Evolutionary conservation across 2,888 invertebrate genomes (phyloP).

Genomic region (Stratiomys singularior): DNA sequence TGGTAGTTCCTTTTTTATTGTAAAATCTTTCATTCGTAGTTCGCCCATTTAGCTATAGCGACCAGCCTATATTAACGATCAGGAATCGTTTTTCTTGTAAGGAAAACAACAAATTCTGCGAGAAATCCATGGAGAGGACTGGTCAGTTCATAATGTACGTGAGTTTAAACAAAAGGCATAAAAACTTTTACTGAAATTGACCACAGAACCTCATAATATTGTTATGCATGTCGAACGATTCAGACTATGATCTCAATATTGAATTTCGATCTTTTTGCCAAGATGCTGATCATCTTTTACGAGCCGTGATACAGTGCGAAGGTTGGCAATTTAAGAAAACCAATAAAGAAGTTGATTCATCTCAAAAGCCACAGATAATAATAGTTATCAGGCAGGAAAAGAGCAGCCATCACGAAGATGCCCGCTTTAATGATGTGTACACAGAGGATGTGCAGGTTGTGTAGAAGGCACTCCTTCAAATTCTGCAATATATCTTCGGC

Average conservation of each 20-base stretch:
- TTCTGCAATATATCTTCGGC: conserved; percentile 33
- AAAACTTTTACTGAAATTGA: neutral
- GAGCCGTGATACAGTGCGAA: conserved; percentile 14
- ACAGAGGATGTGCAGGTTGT: conserved; percentile 36
- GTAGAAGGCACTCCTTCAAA: conserved; percentile 29
- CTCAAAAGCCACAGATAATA: conserved; percentile 44
- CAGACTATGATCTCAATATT: conserved; percentile 35
- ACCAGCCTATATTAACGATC: too few relatives aligned
- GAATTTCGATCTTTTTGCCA: conserved; percentile 30
- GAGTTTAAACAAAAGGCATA: neutral
- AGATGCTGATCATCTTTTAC: conserved; percentile 16
- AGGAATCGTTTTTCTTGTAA: too few relatives aligned
- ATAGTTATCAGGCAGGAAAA: conserved; percentile 42
- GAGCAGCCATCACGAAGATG: conserved; percentile 44
- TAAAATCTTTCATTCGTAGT: too few relatives aligned
- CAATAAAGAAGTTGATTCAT: conserved; percentile 46
- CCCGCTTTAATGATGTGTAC: conserved; percentile 44
- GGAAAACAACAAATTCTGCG: neutral
- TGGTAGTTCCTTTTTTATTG: too few relatives aligned
- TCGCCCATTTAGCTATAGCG: too few relatives aligned
- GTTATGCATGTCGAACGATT: neutral
- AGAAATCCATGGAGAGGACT: neutral
- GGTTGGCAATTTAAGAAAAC: conserved; percentile 45
- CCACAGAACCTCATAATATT: conserved; percentile 35
- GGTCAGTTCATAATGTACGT: neutral